Percentiles rank a stretch among this genome's conserved stretches.
These are phyloP conservation scores for Falcunculus frontatus DNA, from an alignment of 2,113 vertebrate genomes.

Conservation along the genomic window DNA sequence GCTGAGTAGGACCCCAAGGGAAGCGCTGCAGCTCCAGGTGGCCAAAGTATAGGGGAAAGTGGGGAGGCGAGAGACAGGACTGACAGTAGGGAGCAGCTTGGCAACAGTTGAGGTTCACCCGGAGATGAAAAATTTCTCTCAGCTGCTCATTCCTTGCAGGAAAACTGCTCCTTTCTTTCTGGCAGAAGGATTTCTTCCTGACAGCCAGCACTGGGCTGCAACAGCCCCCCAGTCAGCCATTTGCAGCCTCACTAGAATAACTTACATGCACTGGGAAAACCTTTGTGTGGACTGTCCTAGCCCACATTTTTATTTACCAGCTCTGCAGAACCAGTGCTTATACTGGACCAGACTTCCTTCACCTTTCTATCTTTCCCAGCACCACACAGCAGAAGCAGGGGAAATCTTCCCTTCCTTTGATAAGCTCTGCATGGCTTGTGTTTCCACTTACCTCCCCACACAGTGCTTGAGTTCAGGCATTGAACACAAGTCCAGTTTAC, in stretches of 20 bases:
- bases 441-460: neutral
- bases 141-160: neutral
- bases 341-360: neutral
- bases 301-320: neutral
- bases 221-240: neutral
- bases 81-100: neutral
- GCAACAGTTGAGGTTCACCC: accelerated
- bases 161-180: neutral
- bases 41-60: neutral
- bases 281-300: neutral
- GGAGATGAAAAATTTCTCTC: neutral
- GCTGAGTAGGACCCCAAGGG: neutral
- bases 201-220: neutral
- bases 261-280: neutral
- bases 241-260: neutral
- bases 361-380: neutral
- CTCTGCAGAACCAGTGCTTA: neutral
- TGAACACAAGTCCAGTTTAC: neutral
- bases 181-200: neutral
- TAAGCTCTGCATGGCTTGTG: neutral
- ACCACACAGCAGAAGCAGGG: neutral
- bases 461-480: neutral
- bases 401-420: neutral
- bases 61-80: neutral
- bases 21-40: constrained; percentile 21